Conservation (phyloP, 1,140 invertebrate genomes). For the Lasaia peninsularis region DNA sequence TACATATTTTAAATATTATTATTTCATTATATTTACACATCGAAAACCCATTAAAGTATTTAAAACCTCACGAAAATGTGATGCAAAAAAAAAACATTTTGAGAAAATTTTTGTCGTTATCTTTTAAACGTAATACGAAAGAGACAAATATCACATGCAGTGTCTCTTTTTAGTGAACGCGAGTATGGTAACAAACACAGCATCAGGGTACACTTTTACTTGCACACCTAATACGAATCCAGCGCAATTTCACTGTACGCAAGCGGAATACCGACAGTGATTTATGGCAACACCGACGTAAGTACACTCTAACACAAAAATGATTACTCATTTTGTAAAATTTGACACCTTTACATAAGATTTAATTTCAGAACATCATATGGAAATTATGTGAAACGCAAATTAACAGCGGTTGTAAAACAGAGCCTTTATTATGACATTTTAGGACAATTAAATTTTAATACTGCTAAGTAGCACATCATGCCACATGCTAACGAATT, state of each 20-base stretch:
- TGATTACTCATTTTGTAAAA: background rate
- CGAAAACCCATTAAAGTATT: no score
- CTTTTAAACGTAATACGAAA: no score
- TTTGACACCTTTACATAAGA: conserved; percentile 3
- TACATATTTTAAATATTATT: no score
- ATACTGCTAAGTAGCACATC: no score
- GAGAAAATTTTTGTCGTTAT: no score
- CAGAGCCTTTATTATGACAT: no score
- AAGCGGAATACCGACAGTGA: conserved; percentile 43
- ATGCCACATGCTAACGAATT: no score
- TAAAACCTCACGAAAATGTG: no score
- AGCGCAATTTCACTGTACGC: conserved; percentile 48
- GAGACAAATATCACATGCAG: background rate
- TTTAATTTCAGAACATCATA: background rate
- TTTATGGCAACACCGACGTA: conserved; percentile 18
- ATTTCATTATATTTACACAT: no score
- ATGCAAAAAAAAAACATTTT: no score
- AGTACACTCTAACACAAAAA: conserved; percentile 3
- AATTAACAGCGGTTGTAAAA: no score
- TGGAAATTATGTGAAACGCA: background rate
- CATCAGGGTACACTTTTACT: conserved; percentile 56
- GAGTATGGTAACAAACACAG: conserved; percentile 23
- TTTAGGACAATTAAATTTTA: no score
- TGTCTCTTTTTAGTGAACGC: background rate
- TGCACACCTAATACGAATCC: conserved; percentile 46